Percentiles rank a stretch among this genome's conserved stretches.
Conservation (phyloP, 1,140 invertebrate genomes). For the Sycophaga agraensis region DNA sequence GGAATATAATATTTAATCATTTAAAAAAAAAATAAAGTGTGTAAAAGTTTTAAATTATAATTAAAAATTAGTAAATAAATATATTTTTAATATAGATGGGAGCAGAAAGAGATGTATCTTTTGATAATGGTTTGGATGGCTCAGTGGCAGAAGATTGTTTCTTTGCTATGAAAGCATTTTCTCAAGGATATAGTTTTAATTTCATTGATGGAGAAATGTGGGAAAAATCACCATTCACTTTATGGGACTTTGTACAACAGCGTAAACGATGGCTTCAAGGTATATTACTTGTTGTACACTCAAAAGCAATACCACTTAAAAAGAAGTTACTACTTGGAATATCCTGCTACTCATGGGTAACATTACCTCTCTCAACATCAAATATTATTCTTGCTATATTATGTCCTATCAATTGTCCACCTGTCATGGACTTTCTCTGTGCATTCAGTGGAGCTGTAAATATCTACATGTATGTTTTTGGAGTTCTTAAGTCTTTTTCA, state of each 20-base stretch:
- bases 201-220: conserved; percentile 97
- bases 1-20: no score
- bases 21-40: no score
- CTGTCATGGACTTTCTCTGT: conserved; percentile 80
- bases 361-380: conserved; percentile 87
- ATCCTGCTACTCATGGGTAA: conserved; percentile 94
- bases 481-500: conserved; percentile 92
- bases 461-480: conserved; percentile 96
- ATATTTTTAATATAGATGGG: conserved; percentile 64
- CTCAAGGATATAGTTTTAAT: conserved; percentile 83
- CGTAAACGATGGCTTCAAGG: conserved; percentile 96
- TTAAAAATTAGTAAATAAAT: background rate
- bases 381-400: conserved; percentile 82
- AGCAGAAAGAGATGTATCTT: conserved; percentile 87
- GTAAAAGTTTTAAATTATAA: no score
- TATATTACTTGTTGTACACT: conserved; percentile 92
- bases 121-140: conserved; percentile 93
- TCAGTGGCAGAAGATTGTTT: conserved; percentile 97
- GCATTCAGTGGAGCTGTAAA: conserved; percentile 89
- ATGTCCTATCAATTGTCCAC: conserved; percentile 85
- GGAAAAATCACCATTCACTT: conserved; percentile 94
- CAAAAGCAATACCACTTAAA: conserved; percentile 76
- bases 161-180: conserved; percentile 92
- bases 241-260: conserved; percentile 94
- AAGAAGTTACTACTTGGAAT: conserved; percentile 84